These are phyloP conservation scores for Morone chrysops DNA, from an alignment of 2,113 vertebrate species.

Conservation along the genomic window DNA sequence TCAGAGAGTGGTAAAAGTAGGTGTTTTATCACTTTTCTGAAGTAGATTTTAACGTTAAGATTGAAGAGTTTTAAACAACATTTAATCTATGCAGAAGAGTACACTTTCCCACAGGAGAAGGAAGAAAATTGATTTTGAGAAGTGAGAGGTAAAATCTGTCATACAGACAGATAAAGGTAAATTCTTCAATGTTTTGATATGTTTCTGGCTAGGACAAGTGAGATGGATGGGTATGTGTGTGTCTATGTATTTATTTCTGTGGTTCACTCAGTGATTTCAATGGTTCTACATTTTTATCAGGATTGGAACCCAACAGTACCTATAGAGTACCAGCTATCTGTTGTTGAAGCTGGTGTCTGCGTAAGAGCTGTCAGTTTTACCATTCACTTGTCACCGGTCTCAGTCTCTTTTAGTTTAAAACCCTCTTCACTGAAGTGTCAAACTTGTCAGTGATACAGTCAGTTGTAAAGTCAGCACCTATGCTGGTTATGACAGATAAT, in stretches of 20 bases:
- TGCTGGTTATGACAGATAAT: not conserved
- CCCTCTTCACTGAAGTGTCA: not conserved
- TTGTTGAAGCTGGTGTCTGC: not conserved
- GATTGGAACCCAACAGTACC: not conserved
- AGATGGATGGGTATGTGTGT: not conserved
- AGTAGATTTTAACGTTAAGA: not conserved
- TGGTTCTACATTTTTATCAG: not conserved
- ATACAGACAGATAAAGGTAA: no score
- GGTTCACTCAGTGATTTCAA: not conserved
- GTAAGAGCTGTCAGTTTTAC: not conserved
- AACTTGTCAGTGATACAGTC: not conserved
- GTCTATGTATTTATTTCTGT: no score
- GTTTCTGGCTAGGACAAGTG: not conserved
- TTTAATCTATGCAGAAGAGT: not conserved
- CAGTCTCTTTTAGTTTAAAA: not conserved
- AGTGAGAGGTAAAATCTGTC: no score
- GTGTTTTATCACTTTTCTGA: not conserved
- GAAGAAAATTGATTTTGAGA: not conserved
- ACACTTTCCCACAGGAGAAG: not conserved
- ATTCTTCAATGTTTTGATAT: not conserved
- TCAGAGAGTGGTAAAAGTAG: not conserved
- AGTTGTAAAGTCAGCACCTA: not conserved
- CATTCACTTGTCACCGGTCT: not conserved
- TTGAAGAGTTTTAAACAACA: not conserved
- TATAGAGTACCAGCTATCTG: not conserved